Evolutionary conservation across 2,797 vertebrate genomes (phyloP).

Genomic region (Cyprinella venusta): DNA sequence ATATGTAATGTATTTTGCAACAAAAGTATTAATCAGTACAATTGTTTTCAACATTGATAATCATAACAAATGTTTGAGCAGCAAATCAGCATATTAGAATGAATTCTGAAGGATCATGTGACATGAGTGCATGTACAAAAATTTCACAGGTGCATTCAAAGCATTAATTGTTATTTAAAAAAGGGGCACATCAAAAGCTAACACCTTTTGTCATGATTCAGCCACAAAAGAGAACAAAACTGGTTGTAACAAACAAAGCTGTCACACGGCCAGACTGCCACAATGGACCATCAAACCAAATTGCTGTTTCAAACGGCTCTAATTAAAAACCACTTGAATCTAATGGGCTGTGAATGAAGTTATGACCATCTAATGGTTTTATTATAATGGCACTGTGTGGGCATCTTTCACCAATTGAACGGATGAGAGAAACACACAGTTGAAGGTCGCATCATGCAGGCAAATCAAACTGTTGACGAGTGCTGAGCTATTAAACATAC

Average conservation of each 20-base stretch:
- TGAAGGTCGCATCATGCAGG: slow-evolving; percentile 26
- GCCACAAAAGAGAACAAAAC: slow-evolving; percentile 2
- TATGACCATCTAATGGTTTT: slow-evolving; percentile 50
- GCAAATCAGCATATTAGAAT: not conserved
- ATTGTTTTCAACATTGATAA: not conserved
- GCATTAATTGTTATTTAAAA: not conserved
- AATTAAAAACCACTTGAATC: slow-evolving; percentile 57
- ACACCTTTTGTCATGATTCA: not conserved
- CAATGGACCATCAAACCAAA: slow-evolving; percentile 49
- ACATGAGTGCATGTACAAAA: too few species aligned
- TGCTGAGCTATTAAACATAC: slow-evolving; percentile 14
- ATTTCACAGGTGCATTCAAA: not conserved
- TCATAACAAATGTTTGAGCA: not conserved
- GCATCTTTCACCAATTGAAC: slow-evolving; percentile 33
- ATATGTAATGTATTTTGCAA: too few species aligned
- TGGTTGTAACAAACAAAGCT: slow-evolving; percentile 40
- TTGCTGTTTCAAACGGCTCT: slow-evolving; percentile 32
- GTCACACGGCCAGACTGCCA: slow-evolving; percentile 32
- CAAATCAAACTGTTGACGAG: not conserved
- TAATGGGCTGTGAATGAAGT: slow-evolving; percentile 57
- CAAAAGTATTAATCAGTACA: not conserved
- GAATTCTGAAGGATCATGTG: not conserved
- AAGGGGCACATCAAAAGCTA: not conserved
- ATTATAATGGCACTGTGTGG: slow-evolving; percentile 36
- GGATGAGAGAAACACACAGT: slow-evolving; percentile 5